These are phyloP conservation scores for Microtus ochrogaster DNA, from an alignment of 2,113 vertebrate species.

Conservation along the genomic window DNA sequence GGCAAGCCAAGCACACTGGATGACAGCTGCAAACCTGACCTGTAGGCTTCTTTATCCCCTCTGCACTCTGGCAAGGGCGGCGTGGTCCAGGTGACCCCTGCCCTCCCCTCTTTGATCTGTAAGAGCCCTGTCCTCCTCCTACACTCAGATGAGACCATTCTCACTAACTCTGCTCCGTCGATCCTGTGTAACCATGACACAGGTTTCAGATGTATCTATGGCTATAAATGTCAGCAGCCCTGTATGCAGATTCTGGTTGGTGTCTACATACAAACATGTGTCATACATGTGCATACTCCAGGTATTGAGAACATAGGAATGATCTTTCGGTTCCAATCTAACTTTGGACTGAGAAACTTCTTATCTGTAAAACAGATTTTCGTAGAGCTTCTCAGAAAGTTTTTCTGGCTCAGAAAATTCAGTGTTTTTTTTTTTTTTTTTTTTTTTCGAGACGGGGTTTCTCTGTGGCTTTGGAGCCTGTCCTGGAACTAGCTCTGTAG, in stretches of 20 bases:
- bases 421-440: too few relatives aligned
- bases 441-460: too few relatives aligned
- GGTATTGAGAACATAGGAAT: neutral
- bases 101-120: constrained; percentile 18
- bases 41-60: constrained; percentile 38
- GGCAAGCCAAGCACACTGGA: neutral
- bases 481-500: too few relatives aligned
- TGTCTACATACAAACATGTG: constrained; percentile 22
- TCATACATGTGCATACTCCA: constrained; percentile 17
- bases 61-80: neutral
- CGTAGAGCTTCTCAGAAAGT: constrained; percentile 38
- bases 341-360: constrained; percentile 47
- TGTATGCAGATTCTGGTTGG: neutral
- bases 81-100: neutral
- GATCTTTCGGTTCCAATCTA: constrained; percentile 21
- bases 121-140: neutral
- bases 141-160: neutral
- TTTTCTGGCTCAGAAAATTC: constrained; percentile 3
- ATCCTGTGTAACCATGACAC: neutral
- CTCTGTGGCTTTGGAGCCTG: too few relatives aligned
- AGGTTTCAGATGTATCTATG: neutral
- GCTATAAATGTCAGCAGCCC: constrained; percentile 26
- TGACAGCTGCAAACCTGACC: constrained; percentile 73
- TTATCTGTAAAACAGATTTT: constrained; percentile 62
- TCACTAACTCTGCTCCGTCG: neutral